These are phyloP conservation scores for Sebastes cheni DNA, from an alignment of 2,797 vertebrate species.

Conservation along the genomic window DNA sequence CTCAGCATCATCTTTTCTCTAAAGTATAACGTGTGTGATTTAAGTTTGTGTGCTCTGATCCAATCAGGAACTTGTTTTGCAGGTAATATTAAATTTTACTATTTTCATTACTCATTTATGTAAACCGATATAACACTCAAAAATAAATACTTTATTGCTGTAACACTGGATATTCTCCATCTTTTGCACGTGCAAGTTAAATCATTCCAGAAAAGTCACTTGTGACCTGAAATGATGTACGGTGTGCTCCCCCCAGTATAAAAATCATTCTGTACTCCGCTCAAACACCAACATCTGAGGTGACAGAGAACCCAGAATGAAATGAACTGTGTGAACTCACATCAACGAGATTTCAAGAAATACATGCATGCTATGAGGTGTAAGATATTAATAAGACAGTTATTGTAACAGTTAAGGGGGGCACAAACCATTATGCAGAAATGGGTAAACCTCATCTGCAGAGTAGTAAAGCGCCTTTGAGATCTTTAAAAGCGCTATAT, in stretches of 20 bases:
- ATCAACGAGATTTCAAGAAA: background rate
- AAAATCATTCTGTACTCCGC: background rate
- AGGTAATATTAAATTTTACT: background rate
- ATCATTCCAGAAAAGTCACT: background rate
- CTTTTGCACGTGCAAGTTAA: background rate
- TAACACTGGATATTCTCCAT: background rate
- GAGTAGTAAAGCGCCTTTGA: too few relatives aligned
- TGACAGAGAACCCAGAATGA: background rate
- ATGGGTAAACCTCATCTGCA: background rate
- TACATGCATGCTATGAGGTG: background rate
- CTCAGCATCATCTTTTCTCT: slow-evolving; percentile 12
- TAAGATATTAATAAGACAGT: background rate
- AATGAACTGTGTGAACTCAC: background rate
- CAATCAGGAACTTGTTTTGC: slow-evolving; percentile 9
- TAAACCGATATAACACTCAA: background rate
- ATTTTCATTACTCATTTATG: background rate
- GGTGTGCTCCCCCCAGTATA: background rate
- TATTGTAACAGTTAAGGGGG: background rate
- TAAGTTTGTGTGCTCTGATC: background rate
- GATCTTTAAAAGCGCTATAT: too few relatives aligned
- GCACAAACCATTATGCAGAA: background rate
- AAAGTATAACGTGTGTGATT: background rate
- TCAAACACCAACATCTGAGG: background rate
- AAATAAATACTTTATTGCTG: background rate
- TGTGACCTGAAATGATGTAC: background rate